Base-by-base conservation (phyloP, 2,888 invertebrate species). In the Agrochola lychnidis region DNA sequence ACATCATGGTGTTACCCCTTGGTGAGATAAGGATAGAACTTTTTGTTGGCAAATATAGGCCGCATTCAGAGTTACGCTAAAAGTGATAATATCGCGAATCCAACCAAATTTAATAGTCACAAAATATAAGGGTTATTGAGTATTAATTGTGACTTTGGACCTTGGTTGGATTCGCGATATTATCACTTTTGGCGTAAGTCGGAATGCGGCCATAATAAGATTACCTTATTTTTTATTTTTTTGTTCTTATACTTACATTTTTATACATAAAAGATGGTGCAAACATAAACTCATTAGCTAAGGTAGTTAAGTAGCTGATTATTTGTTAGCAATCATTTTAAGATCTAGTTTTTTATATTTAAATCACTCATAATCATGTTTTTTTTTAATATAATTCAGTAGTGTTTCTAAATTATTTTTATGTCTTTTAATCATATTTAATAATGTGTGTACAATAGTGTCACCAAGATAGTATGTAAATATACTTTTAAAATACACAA, bases 1-100 rank as follows among this genome's bases (percentile, higher is more conserved):
- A 99, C 94, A 98, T 98, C 53, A 98, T 99, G 97, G 99, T 98
- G 59, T 94, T 99, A 90, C 98, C 99, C 72, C 95, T 99, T 92
- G 99, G 99, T 99, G 97, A 79, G 88, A 30, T 45, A 45, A 5
- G 19, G 88, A 30, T 45, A 45, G 9, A 14, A 25, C 3, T 36
- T 1, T 16, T 73, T 6, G 19, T 14, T 66, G 22, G 0, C 22
- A 70, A 12, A 70, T 4, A 57, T 45, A n/a, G n/a, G n/a, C n/a
- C n/a, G n/a, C n/a, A n/a, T n/a, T n/a, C n/a, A n/a, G n/a, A n/a
- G n/a, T n/a, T n/a, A n/a, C n/a, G n/a, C n/a, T n/a, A n/a, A n/a
- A n/a, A n/a, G n/a, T n/a, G n/a, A n/a, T n/a, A n/a, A n/a, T n/a
- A n/a, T n/a, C n/a, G n/a, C n/a, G n/a, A n/a, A n/a, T n/a, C n/a